Evolutionary conservation across 2,113 vertebrate species (phyloP).

Genomic region (Pomatorhinus ruficollis): DNA sequence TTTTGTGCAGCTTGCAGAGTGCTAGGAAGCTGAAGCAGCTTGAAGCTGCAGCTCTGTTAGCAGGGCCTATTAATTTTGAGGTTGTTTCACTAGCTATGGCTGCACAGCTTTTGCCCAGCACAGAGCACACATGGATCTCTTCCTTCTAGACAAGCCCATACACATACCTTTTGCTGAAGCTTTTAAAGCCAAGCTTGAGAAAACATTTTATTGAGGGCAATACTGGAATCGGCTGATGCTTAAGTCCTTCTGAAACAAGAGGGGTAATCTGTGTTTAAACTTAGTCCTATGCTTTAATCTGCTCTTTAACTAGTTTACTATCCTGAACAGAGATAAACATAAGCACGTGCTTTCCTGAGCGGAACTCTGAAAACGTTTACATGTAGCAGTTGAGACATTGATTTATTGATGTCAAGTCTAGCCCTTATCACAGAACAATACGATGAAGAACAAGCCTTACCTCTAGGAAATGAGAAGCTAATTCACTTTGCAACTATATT

Average conservation of each 20-base stretch:
- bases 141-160: background rate
- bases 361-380: background rate
- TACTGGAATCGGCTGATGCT: background rate
- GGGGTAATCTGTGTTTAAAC: conserved; percentile 32
- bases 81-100: background rate
- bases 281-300: conserved; percentile 32
- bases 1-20: background rate
- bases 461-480: background rate
- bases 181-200: background rate
- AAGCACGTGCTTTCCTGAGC: background rate
- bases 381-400: background rate
- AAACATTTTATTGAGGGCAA: background rate
- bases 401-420: background rate
- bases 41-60: background rate
- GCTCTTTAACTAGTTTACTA: conserved; percentile 30
- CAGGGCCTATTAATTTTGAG: background rate
- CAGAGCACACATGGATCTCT: background rate
- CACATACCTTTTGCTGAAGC: background rate
- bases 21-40: background rate
- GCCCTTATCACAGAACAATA: background rate
- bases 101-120: background rate
- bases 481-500: background rate
- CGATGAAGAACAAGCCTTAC: background rate
- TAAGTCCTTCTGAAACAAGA: conserved; percentile 6
- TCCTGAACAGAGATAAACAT: background rate